Conservation (phyloP, 2,888 invertebrate species). For the Peribatodes rhomboidaria region DNA sequence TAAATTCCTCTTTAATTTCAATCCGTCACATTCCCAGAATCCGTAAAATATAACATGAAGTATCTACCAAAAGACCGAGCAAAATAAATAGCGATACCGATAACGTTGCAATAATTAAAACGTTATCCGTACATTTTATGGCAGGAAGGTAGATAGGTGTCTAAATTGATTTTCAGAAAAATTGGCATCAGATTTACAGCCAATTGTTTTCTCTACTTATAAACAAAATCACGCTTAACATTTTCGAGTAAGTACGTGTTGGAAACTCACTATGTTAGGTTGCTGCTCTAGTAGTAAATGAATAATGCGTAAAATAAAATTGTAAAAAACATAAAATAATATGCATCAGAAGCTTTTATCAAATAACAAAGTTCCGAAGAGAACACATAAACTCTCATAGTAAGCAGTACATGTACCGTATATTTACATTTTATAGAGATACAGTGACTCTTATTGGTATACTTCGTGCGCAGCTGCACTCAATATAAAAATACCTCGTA, state of each 20-base stretch:
- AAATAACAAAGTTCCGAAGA: neutral
- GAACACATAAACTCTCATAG: neutral
- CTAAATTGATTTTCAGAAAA: neutral
- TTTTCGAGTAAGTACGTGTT: too few relatives aligned
- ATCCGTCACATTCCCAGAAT: slow-evolving; percentile 26
- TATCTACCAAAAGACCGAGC: neutral
- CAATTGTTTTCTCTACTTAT: neutral
- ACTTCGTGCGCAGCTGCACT: slow-evolving; percentile 16
- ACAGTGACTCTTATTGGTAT: neutral
- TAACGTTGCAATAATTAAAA: slow-evolving; percentile 12
- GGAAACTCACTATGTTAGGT: neutral
- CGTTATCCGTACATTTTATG: neutral
- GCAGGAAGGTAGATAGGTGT: neutral
- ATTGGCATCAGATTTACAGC: neutral
- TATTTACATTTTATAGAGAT: slow-evolving; percentile 1
- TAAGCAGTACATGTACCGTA: neutral
- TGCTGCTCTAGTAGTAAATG: neutral
- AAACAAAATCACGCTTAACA: neutral
- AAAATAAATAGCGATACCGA: neutral
- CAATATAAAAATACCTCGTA: slow-evolving; percentile 14
- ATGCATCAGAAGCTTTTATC: slow-evolving; percentile 1
- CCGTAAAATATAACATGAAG: slow-evolving; percentile 11
- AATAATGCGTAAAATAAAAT: neutral
- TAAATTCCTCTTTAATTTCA: slow-evolving; percentile 40
- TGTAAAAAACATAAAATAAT: neutral